Evolutionary conservation across 2,888 invertebrate genomes (phyloP).

Genomic region (Papilio elwesi): DNA sequence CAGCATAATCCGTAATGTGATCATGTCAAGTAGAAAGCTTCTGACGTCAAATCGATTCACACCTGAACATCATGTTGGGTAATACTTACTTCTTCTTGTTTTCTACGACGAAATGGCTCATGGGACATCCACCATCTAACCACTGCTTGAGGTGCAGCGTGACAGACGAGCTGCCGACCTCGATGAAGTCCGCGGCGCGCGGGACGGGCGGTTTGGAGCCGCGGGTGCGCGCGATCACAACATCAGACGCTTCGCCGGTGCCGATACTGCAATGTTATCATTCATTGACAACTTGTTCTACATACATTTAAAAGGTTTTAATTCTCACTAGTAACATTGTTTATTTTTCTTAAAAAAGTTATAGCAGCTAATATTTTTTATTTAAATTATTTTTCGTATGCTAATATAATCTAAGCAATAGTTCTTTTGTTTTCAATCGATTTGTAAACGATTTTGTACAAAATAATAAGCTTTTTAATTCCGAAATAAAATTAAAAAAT

Average conservation of each 20-base stretch:
- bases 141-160: constrained; percentile 96
- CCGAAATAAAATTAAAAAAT: neutral
- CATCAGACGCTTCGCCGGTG: constrained; percentile 95
- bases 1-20: too few relatives aligned
- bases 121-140: constrained; percentile 97
- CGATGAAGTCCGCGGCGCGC: constrained; percentile 94
- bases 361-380: too few relatives aligned
- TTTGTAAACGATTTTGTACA: too few relatives aligned
- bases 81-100: constrained; percentile 92
- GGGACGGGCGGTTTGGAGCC: constrained; percentile 97
- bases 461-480: too few relatives aligned
- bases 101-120: constrained; percentile 97
- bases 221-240: constrained; percentile 94
- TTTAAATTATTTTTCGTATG: too few relatives aligned
- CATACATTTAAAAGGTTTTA: too few relatives aligned
- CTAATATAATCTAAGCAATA: too few relatives aligned
- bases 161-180: constrained; percentile 96
- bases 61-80: neutral
- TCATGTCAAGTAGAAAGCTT: too few relatives aligned
- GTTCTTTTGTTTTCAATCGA: too few relatives aligned
- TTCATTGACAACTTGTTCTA: neutral
- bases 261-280: constrained; percentile 88
- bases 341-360: too few relatives aligned
- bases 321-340: too few relatives aligned
- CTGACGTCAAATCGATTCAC: too few relatives aligned